Conservation (phyloP, 2,797 vertebrate species). For the Eutrigla gurnardus region DNA sequence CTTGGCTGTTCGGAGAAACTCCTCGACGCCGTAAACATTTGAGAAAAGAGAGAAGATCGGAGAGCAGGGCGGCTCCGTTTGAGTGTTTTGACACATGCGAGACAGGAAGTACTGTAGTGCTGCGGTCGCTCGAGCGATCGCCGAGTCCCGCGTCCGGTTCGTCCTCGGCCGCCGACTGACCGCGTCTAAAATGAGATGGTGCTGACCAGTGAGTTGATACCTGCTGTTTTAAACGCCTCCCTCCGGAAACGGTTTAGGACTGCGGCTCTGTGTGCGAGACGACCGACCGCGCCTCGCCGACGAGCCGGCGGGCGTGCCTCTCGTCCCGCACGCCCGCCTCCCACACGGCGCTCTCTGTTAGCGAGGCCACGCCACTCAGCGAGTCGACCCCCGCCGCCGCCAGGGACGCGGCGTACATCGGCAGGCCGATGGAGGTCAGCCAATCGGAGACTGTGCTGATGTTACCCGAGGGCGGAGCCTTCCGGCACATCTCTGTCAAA, state of each 20-base stretch:
- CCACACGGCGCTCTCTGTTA: constrained; percentile 88
- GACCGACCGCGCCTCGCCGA: constrained; percentile 89
- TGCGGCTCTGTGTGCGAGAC: constrained; percentile 54
- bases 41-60: constrained; percentile 47
- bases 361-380: constrained; percentile 87
- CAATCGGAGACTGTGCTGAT: constrained; percentile 90
- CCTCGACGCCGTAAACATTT: constrained; percentile 75
- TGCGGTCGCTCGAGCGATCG: constrained; percentile 21
- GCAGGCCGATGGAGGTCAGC: constrained; percentile 94
- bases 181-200: constrained; percentile 35
- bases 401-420: constrained; percentile 90
- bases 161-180: constrained; percentile 27
- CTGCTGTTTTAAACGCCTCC: constrained; percentile 24
- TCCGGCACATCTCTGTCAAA: constrained; percentile 94
- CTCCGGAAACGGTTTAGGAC: constrained; percentile 52
- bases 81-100: constrained; percentile 40
- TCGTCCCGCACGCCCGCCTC: constrained; percentile 92
- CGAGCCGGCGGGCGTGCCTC: constrained; percentile 89
- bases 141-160: constrained; percentile 19
- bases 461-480: constrained; percentile 86
- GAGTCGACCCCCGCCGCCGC: constrained; percentile 88
- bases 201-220: constrained; percentile 53
- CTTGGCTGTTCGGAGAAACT: constrained; percentile 66
- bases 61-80: constrained; percentile 30
- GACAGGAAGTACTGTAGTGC: constrained; percentile 52